phyloP scores from a whole-genome alignment of 2,113 vertebrate genomes.

The Okapia johnstoni region DNA sequence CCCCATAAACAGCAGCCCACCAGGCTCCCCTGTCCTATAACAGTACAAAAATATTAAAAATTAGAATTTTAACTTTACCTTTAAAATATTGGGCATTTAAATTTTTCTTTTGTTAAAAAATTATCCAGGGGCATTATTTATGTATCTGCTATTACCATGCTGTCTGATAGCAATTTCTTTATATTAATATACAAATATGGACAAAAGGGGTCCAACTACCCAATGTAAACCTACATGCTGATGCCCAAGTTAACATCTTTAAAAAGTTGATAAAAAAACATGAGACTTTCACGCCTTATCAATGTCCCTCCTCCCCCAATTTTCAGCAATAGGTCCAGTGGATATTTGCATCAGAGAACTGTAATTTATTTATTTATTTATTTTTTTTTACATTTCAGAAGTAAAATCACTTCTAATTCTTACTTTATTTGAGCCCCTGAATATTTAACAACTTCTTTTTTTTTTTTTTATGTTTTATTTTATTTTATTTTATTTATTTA shows the following conservation, averaged over 20 bases:
- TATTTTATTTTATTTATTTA: too few species aligned
- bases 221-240: background rate
- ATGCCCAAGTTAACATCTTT: background rate
- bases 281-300: background rate
- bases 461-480: too few species aligned
- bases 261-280: background rate
- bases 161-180: background rate
- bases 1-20: background rate
- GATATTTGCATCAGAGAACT: background rate
- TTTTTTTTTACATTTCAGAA: background rate
- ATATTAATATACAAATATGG: background rate
- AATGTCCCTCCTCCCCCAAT: background rate
- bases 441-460: background rate
- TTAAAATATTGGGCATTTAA: background rate
- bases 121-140: background rate
- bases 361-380: too few species aligned
- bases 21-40: background rate
- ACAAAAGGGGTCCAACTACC: background rate
- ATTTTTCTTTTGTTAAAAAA: background rate
- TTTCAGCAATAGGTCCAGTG: background rate
- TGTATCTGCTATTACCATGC: background rate
- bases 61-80: slow-evolving; percentile 17
- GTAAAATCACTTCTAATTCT: background rate
- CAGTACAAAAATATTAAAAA: background rate
- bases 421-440: background rate